Evolutionary conservation across 2,888 invertebrate genomes (phyloP).

Genomic region (Sphaerophoria taeniata): DNA sequence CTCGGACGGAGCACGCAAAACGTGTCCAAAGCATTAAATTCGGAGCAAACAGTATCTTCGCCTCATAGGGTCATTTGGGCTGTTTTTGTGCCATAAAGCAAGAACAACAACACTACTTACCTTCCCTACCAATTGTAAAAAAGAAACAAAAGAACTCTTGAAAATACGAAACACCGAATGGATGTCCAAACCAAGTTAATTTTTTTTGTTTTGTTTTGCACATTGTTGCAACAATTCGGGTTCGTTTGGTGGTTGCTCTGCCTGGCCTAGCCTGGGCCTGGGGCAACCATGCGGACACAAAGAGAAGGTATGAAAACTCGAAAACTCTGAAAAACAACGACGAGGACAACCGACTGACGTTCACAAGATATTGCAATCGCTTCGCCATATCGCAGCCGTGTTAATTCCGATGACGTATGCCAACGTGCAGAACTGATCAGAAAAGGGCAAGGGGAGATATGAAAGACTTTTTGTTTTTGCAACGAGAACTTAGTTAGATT

Average conservation of each 20-base stretch:
- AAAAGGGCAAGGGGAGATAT: neutral
- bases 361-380: constrained; percentile 30
- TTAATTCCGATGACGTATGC: constrained; percentile 12
- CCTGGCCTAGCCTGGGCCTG: constrained; percentile 33
- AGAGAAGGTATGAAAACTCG: constrained; percentile 23
- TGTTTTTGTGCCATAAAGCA: constrained; percentile 46
- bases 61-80: constrained; percentile 62
- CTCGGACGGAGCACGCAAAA: constrained; percentile 21
- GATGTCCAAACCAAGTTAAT: constrained; percentile 49
- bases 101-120: constrained; percentile 32
- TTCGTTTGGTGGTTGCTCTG: constrained; percentile 17
- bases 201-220: constrained; percentile 49
- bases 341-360: neutral
- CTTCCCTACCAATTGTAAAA: constrained; percentile 39
- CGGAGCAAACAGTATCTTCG: constrained; percentile 62
- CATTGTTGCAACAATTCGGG: constrained; percentile 42
- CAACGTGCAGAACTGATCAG: constrained; percentile 19
- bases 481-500: constrained; percentile 37
- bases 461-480: constrained; percentile 23
- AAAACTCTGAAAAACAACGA: neutral
- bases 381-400: constrained; percentile 8
- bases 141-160: constrained; percentile 52
- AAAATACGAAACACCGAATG: constrained; percentile 56
- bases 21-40: constrained; percentile 68
- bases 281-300: constrained; percentile 48